These are phyloP conservation scores for Zosterops japonicus DNA, from an alignment of 2,113 vertebrate genomes.

Conservation along the genomic window DNA sequence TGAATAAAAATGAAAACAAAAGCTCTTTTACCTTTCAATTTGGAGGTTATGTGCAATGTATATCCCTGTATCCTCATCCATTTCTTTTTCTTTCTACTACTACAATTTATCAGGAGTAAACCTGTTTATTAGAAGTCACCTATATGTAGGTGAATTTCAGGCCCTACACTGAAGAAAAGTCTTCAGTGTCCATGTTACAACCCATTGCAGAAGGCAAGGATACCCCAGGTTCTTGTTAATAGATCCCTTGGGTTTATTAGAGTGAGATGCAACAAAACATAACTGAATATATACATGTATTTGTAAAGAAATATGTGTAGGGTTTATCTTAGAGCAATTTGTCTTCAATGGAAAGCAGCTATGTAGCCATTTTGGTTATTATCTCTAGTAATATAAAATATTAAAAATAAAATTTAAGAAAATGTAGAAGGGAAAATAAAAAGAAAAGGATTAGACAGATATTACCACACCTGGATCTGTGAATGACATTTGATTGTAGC, in stretches of 20 bases:
- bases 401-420: neutral
- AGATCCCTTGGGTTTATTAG: neutral
- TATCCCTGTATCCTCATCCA: neutral
- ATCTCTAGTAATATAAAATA: neutral
- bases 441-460: neutral
- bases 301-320: neutral
- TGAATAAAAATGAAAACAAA: neutral
- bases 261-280: neutral
- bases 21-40: neutral
- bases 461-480: neutral
- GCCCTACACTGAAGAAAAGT: neutral
- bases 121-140: neutral
- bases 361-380: neutral
- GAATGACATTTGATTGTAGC: neutral
- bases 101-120: neutral
- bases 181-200: neutral
- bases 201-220: neutral
- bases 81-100: neutral
- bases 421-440: neutral
- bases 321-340: neutral
- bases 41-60: neutral
- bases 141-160: neutral
- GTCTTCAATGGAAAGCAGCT: neutral
- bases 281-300: neutral
- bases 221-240: neutral